A percentile compares a stretch with the other conserved stretches of the same genome.
Conservation (phyloP, 2,113 vertebrate genomes). For the Morone chrysops region DNA sequence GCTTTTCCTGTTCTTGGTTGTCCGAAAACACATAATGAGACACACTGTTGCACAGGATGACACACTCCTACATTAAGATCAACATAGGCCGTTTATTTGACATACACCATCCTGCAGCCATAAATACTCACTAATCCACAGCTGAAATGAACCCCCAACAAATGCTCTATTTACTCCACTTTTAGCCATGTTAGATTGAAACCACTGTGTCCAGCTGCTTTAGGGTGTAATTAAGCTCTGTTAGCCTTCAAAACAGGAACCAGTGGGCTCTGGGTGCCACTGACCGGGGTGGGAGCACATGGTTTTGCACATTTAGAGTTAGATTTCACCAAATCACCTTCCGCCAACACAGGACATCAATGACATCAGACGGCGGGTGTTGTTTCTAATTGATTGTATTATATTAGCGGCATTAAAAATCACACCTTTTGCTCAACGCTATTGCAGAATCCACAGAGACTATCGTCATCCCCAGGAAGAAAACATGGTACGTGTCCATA, state of each 20-base stretch:
- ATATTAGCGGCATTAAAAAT: not conserved
- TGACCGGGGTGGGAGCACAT: not conserved
- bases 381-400: not conserved
- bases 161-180: not conserved
- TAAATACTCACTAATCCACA: not conserved
- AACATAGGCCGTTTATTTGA: too few relatives aligned
- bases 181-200: not conserved
- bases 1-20: not conserved
- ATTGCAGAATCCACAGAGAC: slow-evolving; percentile 77
- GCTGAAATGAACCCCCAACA: not conserved
- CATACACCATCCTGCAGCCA: not conserved
- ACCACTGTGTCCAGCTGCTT: not conserved
- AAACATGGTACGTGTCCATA: slow-evolving; percentile 88
- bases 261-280: not conserved
- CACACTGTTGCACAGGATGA: not conserved
- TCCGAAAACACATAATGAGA: not conserved
- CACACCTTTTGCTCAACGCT: not conserved
- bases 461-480: slow-evolving; percentile 90
- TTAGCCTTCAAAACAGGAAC: not conserved
- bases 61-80: too few relatives aligned
- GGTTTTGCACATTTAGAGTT: not conserved
- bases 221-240: not conserved
- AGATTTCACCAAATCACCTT: not conserved
- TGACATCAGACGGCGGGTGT: not conserved
- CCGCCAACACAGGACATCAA: not conserved